Conservation (phyloP, 1,140 invertebrate genomes). For the Calephelis nemesis region DNA sequence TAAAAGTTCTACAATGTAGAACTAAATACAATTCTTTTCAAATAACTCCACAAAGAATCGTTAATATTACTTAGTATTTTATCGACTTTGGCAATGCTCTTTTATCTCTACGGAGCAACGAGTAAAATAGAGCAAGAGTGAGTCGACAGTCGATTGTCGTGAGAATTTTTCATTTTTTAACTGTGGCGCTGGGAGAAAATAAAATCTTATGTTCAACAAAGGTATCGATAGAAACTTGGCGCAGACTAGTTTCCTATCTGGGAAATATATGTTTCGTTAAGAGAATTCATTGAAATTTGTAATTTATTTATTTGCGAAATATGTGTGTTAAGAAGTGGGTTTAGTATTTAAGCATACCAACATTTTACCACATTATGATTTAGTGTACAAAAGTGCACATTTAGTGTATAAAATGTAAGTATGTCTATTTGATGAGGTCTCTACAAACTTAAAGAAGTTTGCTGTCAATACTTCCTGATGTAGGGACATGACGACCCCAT, state of each 20-base stretch:
- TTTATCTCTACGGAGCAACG: slow-evolving; percentile 22
- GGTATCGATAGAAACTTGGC: slow-evolving; percentile 17
- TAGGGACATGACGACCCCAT: too few relatives aligned
- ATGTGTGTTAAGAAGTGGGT: too few relatives aligned
- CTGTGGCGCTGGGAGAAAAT: slow-evolving; percentile 20
- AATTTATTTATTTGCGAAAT: too few relatives aligned
- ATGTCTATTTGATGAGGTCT: too few relatives aligned
- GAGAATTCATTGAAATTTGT: background rate
- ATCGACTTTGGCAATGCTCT: slow-evolving; percentile 25
- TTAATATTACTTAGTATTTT: slow-evolving; percentile 24
- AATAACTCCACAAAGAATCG: slow-evolving; percentile 20
- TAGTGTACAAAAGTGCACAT: too few relatives aligned
- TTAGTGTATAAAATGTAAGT: too few relatives aligned
- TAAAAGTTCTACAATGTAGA: too few relatives aligned
- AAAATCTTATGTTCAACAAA: slow-evolving; percentile 22
- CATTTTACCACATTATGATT: too few relatives aligned
- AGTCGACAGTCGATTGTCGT: slow-evolving; percentile 19
- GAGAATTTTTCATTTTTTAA: slow-evolving; percentile 27
- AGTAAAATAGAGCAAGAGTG: slow-evolving; percentile 25
- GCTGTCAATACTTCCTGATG: too few relatives aligned
- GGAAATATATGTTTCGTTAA: background rate
- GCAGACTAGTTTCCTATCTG: background rate
- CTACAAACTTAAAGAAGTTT: too few relatives aligned
- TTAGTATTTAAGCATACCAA: too few relatives aligned
- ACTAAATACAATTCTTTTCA: background rate